Evolutionary conservation across 2,113 vertebrate species (phyloP), one percentile per base, ranked within the genome.

Genomic region (Rhinoderma darwinii): DNA sequence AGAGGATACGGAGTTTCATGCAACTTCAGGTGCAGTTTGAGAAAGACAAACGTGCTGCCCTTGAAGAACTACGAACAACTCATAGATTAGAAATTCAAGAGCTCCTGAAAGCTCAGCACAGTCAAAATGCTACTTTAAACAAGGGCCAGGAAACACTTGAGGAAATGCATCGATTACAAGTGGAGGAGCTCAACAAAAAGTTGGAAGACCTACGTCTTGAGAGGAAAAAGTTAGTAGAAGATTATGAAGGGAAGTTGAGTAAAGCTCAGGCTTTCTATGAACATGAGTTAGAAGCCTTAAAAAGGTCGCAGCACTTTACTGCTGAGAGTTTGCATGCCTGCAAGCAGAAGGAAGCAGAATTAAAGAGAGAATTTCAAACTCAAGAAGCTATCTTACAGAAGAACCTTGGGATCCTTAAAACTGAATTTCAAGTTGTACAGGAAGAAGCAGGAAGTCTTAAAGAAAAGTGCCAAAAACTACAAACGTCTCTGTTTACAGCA

Each of bases 261-360:
- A 98, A 99, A 95, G 97, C 97, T n/a, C 97, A 99, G 89, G 95
- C 95, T 15, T 99, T 98, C 89, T 99, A 99, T 76, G 97, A 99
- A 70, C 96, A 95, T 0, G 98, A 99, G 91, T 95, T 99, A 84
- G 98, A 99, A 89, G 97, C 96, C 89, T 96, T 99, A 95, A 99
- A 98, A 94, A 93, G 97, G 66, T 98, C 98, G 3, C 98, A 99
- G 90, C 96, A 98, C 90, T 96, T 99, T 89, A 99, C 98, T 5
- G 96, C 97, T 0, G 97, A 99, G 91, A 99, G 96, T 90, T 91
- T 99, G 50, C 92, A 97, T 91, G 95, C 96, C 14, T 98, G 97
- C 94, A 99, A 98, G 93, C 96, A 97, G 90, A 99, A 97, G 25
- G 98, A 99, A 92, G 93, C 94, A 0, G 97, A 99, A 83, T 94